Evolutionary conservation across 23 tunicate genomes (phyloP).

Genomic region (Halocynthia roretzi): DNA sequence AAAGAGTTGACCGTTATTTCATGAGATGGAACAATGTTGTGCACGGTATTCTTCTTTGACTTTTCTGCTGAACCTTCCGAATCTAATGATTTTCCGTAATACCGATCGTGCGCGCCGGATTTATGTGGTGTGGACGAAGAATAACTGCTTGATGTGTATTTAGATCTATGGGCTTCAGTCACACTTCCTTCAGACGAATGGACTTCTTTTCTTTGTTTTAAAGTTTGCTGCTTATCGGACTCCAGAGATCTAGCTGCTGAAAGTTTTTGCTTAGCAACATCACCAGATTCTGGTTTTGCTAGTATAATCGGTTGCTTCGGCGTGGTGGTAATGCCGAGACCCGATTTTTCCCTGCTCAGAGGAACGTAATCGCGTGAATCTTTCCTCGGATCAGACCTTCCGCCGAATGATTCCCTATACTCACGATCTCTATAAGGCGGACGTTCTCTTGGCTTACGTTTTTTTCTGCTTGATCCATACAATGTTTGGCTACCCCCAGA

Average conservation of each 20-base stretch:
- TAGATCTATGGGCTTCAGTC: neutral
- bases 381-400: neutral
- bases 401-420: slow-evolving; percentile 12
- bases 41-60: neutral
- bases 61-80: slow-evolving; percentile 8
- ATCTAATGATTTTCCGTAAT: neutral
- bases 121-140: slow-evolving; percentile 1
- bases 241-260: neutral
- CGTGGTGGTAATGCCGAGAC: neutral
- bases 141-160: neutral
- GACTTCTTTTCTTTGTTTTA: neutral
- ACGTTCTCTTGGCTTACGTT: slow-evolving; percentile 16
- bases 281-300: slow-evolving; percentile 23
- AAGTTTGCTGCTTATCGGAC: neutral
- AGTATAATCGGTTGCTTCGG: slow-evolving; percentile 15
- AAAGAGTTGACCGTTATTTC: neutral
- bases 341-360: neutral
- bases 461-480: slow-evolving; percentile 12
- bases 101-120: neutral
- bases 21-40: neutral
- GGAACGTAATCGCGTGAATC: neutral
- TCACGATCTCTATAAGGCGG: slow-evolving; percentile 17
- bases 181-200: slow-evolving; percentile 6
- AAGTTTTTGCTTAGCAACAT: neutral
- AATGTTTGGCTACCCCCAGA: neutral